Base-by-base conservation (phyloP, 1,140 invertebrate species). In the Drosophila chauvacae region DNA sequence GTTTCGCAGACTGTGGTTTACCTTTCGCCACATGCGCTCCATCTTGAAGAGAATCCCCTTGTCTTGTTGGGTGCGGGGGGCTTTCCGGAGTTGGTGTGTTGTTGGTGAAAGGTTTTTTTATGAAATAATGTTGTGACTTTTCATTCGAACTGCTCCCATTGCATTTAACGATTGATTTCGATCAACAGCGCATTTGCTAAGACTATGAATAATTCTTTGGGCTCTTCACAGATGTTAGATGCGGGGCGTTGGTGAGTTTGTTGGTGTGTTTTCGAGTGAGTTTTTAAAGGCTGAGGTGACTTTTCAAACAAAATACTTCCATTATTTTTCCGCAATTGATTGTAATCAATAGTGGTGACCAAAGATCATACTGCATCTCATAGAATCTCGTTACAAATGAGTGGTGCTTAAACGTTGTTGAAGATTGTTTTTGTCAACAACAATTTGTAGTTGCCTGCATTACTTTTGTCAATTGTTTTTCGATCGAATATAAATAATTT, bases 21-120 rank as follows among this genome's bases (percentile, higher is more conserved):
- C 91, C 71, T 92, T 92, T 47, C 91, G 90, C 91, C 91, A 92
- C 91, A 92, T 91, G 58, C 91, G 91, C 59, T 92, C 91, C 91
- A 92, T 92, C 26, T 51, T 58, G 11, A 26, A 26, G 44, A 28
- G 30, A 37, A 28, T 28, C 23, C 14, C 47, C 48, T 35, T 41
- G 28, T 28, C n/a, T 30, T 10, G 37, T 16, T 37, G 37, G 14
- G 5, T 39, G 14, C 2, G 16, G n/a, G 10, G 26, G 26, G 3
- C 3, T 9, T n/a, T n/a, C 16, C 16, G 16, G 39, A 2, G 30
- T 55, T 56, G 53, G 18, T 57, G 55, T 16, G 9, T 33, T 35
- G n/a, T 53, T 35, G 51, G 26, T 50, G 16, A 30, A 30, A 14
- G 28, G 16, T 48, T 47, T 51, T 47, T 51, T 35, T n/a, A 30